These are phyloP conservation scores for Centroberyx gerrardi DNA, from an alignment of 2,797 vertebrate species.

Conservation along the genomic window DNA sequence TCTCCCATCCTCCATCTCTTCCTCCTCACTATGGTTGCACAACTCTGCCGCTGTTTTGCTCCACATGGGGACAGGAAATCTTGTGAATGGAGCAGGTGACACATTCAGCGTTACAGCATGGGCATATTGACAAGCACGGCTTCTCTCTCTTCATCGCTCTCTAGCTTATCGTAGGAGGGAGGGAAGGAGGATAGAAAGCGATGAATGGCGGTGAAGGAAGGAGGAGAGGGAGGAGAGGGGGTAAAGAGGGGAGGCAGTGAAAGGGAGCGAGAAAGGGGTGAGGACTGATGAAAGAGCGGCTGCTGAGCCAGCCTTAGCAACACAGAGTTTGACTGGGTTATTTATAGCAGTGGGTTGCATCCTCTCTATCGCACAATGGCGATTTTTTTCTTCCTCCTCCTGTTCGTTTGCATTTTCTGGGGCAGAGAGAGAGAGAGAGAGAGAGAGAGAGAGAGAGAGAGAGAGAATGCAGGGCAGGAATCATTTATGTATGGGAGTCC, in stretches of 20 bases:
- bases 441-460: slow-evolving; percentile 32
- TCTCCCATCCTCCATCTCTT: slow-evolving; percentile 32
- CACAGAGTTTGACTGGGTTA: slow-evolving; percentile 84
- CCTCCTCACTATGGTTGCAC: slow-evolving; percentile 3
- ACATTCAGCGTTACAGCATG: slow-evolving; percentile 32
- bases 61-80: slow-evolving; percentile 45
- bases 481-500: slow-evolving; percentile 71
- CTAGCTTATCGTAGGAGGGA: slow-evolving; percentile 30
- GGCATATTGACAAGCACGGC: slow-evolving; percentile 31
- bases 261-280: slow-evolving; percentile 54
- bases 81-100: slow-evolving; percentile 62
- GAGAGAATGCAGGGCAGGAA: slow-evolving; percentile 56
- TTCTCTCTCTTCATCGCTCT: slow-evolving; percentile 6
- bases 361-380: slow-evolving; percentile 72
- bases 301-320: slow-evolving; percentile 88
- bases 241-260: slow-evolving; percentile 36
- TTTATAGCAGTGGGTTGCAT: slow-evolving; percentile 86
- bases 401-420: slow-evolving; percentile 72
- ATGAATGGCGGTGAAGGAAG: slow-evolving; percentile 2
- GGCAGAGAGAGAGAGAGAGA: slow-evolving; percentile 46
- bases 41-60: slow-evolving; percentile 15
- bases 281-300: slow-evolving; percentile 74
- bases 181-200: neutral
- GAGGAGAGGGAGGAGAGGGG: slow-evolving; percentile 18
- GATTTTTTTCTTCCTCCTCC: slow-evolving; percentile 48